Base-by-base conservation (phyloP, 2,797 vertebrate species). In the Salarias fasciatus region DNA sequence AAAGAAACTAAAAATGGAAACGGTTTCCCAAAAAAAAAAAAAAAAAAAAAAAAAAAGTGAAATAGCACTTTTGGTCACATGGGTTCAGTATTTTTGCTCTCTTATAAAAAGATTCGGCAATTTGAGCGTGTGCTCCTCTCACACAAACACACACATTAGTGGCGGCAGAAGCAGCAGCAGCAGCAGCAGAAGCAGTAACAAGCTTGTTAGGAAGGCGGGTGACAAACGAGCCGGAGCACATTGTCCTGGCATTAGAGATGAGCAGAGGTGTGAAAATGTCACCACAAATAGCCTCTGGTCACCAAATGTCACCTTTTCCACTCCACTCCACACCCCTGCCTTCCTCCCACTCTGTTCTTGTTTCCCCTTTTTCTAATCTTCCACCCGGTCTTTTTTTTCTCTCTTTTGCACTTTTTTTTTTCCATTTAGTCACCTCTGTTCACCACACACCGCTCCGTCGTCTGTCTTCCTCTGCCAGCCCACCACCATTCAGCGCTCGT, bases 201-300 rank as follows among this genome's bases (percentile, higher is more conserved):
- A 88, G 88, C 88, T 91, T 89, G 86, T 92, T 91, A 91, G 67
- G 66, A 65, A 85, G 76, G 77, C 68, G 51, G 69, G 81, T 91
- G 89, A 90, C 81, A 92, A 92, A 91, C 44, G 75, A 90, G 79
- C 69, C 53, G 51, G 42, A 71, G 74, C 68, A 77, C 80, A 71
- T 86, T 90, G 87, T 86, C 67, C 76, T 82, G 87, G 86, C 86
- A 89, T 92, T 90, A 90, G 82, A 80, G 69, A 86, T 75, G 88
- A 92, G 82, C 81, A 88, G 83, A 85, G 77, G 82, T 89, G 88
- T 85, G 87, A 84, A 91, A 93, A 92, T 93, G 92, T 92, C 92
- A 92, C 72, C 83, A 84, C 85, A 90, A 93, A 92, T 90, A 90
- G 85, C 86, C 82, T 15, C 75, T 79, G 80, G 84, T 87, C 86